Base-by-base conservation (phyloP, 2,113 vertebrate genomes). In the Speoplatyrhinus poulsoni region DNA sequence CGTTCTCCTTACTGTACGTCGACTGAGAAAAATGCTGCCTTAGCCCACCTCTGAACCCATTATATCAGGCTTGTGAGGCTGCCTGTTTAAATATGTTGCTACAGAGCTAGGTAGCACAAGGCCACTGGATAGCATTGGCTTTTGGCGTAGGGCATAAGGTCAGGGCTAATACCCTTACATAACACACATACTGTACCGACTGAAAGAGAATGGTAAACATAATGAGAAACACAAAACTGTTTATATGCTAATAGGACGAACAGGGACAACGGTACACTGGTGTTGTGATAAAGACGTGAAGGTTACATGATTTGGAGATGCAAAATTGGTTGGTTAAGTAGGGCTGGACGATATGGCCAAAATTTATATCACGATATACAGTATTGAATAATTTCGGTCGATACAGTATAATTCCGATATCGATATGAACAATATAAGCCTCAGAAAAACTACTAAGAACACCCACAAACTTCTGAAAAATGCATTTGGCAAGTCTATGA, bases 111-210 rank as follows among this genome's bases (percentile, higher is more conserved):
- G 60, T 48, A 54, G 59, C 36, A 49, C 49, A 12, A 56, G 73
- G 66, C 54, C 69, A 65, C 55, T 33, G 0, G 2, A 26, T 49
- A 68, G 65, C 65, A 53, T 59, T 58, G 59, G 63, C 64, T 73
- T 62, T 59, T 58, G 59, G 63, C 64, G 73, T 62, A 55, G 60
- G 65, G 73, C 67, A 50, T 57, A 80, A 76, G 81, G 81, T 85
- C 79, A 80, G n/a, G n/a, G 64, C 65, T 57, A 79, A 77, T 83
- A 66, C 57, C 61, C 63, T 82, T 81, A 76, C 56, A 57, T 9
- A n/a, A 49, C 62, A 65, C 41, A 36, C 60, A 70, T 56, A 65
- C 49, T 16, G n/a, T 56, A 65, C 49, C 13, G 19, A 17, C 47
- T 12, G 65, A 67, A 12, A 26, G 36, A n/a, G 65, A 32, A 41